phyloP scores from a whole-genome alignment of 2,113 vertebrate genomes.

The Scytalopus superciliaris region DNA sequence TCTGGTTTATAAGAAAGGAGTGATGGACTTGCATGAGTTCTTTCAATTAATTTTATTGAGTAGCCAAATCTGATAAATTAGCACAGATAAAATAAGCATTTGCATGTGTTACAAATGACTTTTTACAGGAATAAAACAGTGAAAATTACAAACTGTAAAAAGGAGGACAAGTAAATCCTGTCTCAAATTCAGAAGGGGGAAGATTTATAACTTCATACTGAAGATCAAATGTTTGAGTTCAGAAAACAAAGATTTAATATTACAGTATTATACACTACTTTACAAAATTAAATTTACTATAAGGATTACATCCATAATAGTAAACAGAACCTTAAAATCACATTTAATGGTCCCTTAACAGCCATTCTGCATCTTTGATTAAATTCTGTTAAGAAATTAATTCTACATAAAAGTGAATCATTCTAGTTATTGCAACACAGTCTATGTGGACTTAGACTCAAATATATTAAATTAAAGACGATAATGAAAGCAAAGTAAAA shows the following conservation, averaged over 20 bases:
- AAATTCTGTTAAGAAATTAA: conserved; percentile 61
- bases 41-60: conserved; percentile 83
- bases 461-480: conserved; percentile 74
- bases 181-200: conserved; percentile 71
- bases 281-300: conserved; percentile 82
- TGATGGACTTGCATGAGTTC: conserved; percentile 52
- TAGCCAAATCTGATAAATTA: conserved; percentile 83
- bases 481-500: conserved; percentile 75
- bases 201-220: conserved; percentile 73
- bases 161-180: conserved; percentile 78
- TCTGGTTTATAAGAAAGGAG: conserved; percentile 44
- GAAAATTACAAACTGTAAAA: conserved; percentile 83
- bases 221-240: conserved; percentile 71
- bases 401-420: conserved; percentile 66
- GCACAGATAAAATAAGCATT: conserved; percentile 81
- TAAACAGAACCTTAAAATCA: conserved; percentile 78
- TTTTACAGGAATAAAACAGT: conserved; percentile 82
- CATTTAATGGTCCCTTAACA: conserved; percentile 82
- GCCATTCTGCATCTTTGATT: conserved; percentile 72
- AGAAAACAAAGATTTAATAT: conserved; percentile 78
- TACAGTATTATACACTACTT: conserved; percentile 87
- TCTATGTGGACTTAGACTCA: conserved; percentile 63
- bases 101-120: conserved; percentile 82
- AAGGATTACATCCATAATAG: conserved; percentile 74
- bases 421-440: conserved; percentile 74